phyloP scores from a whole-genome alignment of 2,797 vertebrate species.

The Kryptolebias ocellatus region DNA sequence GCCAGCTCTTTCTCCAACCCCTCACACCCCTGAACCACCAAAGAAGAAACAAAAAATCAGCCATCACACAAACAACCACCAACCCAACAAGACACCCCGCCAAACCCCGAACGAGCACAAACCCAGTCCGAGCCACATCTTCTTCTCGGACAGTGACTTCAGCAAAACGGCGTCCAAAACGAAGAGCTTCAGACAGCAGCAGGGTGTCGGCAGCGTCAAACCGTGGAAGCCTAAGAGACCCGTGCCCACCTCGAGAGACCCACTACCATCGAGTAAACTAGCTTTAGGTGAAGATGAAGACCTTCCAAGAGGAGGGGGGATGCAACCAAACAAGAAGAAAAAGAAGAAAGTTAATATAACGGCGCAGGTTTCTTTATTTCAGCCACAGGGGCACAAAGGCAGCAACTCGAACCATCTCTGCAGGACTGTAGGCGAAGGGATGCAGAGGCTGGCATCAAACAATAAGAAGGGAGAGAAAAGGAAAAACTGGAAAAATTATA shows the following conservation, averaged over 20 bases:
- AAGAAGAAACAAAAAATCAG: slow-evolving; percentile 72
- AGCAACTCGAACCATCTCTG: neutral
- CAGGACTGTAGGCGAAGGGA: slow-evolving; percentile 8
- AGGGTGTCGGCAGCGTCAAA: slow-evolving; percentile 43
- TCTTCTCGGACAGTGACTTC: slow-evolving; percentile 41
- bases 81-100: slow-evolving; percentile 13
- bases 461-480: slow-evolving; percentile 27
- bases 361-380: neutral
- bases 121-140: slow-evolving; percentile 40
- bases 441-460: slow-evolving; percentile 12
- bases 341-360: slow-evolving; percentile 18
- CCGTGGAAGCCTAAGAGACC: slow-evolving; percentile 70
- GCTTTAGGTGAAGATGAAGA: slow-evolving; percentile 52
- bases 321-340: slow-evolving; percentile 23
- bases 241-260: slow-evolving; percentile 53
- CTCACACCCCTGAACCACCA: slow-evolving; percentile 49
- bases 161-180: slow-evolving; percentile 15
- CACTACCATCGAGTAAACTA: neutral
- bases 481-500: slow-evolving; percentile 20
- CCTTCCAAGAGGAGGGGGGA: slow-evolving; percentile 72
- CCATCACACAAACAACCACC: slow-evolving; percentile 41
- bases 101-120: slow-evolving; percentile 34
- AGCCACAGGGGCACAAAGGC: neutral
- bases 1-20: neutral
- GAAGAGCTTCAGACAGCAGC: slow-evolving; percentile 31